A percentile compares a stretch with the other conserved stretches of the same genome.
Evolutionary conservation across 92 coral and sea anemone genomes (phyloP).

Genomic region (Plumapathes pennacea): DNA sequence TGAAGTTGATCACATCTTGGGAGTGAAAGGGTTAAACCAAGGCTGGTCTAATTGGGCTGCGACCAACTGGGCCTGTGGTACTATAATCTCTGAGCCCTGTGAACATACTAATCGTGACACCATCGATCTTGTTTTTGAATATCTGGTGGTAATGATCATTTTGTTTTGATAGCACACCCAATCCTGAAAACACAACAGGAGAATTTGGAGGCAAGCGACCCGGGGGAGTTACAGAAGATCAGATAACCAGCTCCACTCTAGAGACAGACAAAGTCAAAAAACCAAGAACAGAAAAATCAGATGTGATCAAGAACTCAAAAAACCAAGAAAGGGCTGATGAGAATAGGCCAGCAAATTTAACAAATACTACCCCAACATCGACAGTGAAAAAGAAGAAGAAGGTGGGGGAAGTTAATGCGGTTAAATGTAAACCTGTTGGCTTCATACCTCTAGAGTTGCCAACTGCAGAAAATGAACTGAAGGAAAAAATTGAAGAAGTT

Average conservation of each 20-base stretch:
- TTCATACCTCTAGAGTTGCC: slow-evolving; percentile 62
- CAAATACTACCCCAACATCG: slow-evolving; percentile 10
- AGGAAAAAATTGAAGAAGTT: slow-evolving; percentile 54
- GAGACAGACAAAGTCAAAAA: slow-evolving; percentile 65
- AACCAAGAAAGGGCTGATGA: slow-evolving; percentile 14
- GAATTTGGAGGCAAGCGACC: no score
- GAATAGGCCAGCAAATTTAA: slow-evolving; percentile 17
- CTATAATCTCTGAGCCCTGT: no score
- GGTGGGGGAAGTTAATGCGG: slow-evolving; percentile 16
- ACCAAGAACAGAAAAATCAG: slow-evolving; percentile 27
- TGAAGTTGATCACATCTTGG: no score
- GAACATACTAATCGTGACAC: no score
- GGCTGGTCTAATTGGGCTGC: no score
- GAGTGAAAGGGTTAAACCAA: no score
- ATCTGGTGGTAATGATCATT: no score
- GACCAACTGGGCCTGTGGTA: no score
- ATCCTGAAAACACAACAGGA: no score
- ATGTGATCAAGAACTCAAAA: slow-evolving; percentile 39
- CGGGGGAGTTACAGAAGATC: slow-evolving; percentile 33
- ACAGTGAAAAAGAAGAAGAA: slow-evolving; percentile 63
- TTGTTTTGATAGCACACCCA: no score
- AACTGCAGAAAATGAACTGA: slow-evolving; percentile 36
- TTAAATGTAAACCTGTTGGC: slow-evolving; percentile 43
- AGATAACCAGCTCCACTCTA: slow-evolving; percentile 2
- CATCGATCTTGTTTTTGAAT: no score